Evolutionary conservation across 2,888 invertebrate genomes (phyloP), one percentile per base, ranked within the genome.

Genomic region (Ditylenchus weischeri): DNA sequence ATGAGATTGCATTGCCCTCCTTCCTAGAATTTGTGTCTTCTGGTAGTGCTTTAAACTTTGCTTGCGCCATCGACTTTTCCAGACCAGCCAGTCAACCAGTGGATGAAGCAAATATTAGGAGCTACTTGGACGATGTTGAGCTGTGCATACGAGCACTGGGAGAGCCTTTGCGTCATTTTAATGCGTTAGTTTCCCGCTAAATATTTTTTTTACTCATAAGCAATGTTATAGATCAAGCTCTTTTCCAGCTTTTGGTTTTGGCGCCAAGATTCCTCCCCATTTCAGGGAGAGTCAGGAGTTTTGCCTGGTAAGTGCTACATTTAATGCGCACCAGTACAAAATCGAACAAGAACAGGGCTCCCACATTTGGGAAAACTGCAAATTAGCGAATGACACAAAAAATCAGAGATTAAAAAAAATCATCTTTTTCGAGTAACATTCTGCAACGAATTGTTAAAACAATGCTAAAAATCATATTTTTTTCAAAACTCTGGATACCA

Each of bases 281-380:
- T 81, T 74, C 63, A 74, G 79, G 29, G 80, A 80, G 60, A 78
- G 78, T 18, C 75, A 80, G 60, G 80, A 80, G 67, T 80, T 80
- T 64, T 80, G 78, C 65, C 60, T 80, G 71, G 73, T 76, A 51
- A 68, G 72, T 21, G 21, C 3, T 15, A 58, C 2, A 62, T 11
- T 29, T 57, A 43, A 7, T 21, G 11, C 8, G 13, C 10, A 10
- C n/a, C n/a, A n/a, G n/a, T n/a, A n/a, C n/a, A n/a, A n/a, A n/a
- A n/a, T n/a, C n/a, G n/a, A n/a, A n/a, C n/a, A n/a, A n/a, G n/a
- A n/a, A n/a, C n/a, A n/a, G n/a, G n/a, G n/a, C n/a, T n/a, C n/a
- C n/a, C n/a, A n/a, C n/a, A n/a, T n/a, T n/a, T n/a, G n/a, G n/a
- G n/a, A n/a, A n/a, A n/a, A n/a, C n/a, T n/a, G n/a, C n/a, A n/a